Evolutionary conservation across 2,888 invertebrate species (phyloP).

Genomic region (Tachina grossa): DNA sequence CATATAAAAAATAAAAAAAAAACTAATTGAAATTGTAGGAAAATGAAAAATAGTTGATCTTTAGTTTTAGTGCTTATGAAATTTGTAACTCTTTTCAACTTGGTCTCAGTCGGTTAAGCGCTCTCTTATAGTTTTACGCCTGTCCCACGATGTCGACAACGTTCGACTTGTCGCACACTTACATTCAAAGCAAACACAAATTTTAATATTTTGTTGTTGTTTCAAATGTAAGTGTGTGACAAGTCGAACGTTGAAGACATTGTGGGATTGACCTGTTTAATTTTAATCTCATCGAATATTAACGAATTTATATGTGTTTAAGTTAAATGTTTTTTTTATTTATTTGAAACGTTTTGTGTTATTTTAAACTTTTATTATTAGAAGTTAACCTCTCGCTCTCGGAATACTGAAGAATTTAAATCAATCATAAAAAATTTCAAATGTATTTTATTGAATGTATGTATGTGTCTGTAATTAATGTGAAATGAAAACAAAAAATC

Average conservation of each 20-base stretch:
- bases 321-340: neutral
- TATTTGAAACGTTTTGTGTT: constrained; percentile 5
- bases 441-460: neutral
- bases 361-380: neutral
- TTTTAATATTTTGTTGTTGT: too few species aligned
- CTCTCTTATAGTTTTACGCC: neutral
- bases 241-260: too few species aligned
- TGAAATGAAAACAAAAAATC: constrained; percentile 9
- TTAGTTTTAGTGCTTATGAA: constrained; percentile 15
- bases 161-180: too few species aligned
- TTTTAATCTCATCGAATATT: neutral
- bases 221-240: too few species aligned
- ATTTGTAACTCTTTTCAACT: constrained; percentile 17
- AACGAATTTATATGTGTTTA: constrained; percentile 21
- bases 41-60: constrained; percentile 48
- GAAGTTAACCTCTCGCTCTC: constrained; percentile 7
- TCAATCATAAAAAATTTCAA: neutral
- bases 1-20: constrained; percentile 16
- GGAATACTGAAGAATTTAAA: constrained; percentile 34
- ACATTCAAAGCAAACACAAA: too few species aligned
- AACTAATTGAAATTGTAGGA: neutral
- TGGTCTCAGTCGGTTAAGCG: constrained; percentile 20
- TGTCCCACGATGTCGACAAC: too few species aligned
- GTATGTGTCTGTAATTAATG: constrained; percentile 14
- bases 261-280: too few species aligned